Evolutionary conservation across 2,113 vertebrate genomes (phyloP), one percentile per base, ranked within the genome.

Genomic region (Gallinago undulata): DNA sequence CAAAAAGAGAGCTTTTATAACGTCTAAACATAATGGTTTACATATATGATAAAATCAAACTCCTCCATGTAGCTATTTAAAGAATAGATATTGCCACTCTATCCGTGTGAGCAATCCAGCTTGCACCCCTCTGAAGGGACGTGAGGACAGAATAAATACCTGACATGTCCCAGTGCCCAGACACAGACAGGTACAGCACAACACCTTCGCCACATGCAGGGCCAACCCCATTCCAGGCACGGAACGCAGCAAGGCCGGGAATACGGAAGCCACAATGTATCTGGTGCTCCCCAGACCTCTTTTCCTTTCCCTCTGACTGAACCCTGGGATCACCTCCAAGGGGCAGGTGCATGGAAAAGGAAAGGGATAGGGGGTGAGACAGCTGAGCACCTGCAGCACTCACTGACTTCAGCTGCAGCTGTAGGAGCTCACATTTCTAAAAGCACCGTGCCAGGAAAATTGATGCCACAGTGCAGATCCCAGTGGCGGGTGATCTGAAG

Each of bases 201-300:
- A 5, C 5, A 16, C n/a, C 50, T 64, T 77, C 0, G 0, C 25
- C 50, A 62, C 14, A 13, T 4, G 27, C 24, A 37, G 21, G 33
- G 62, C 41, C 64, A 79, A 62, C 53, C 10, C 53, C 23, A 27
- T 39, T 83, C 48, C 35, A 45, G 59, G 28, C 0, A 0, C 47
- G 37, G 47, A 47, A 55, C 59, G 19, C 60, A 63, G 45, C 72
- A 80, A 77, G 37, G 64, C 37, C 37, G 64, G 45, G 80, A n/a
- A 31, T 50, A 28, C 0, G 9, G 73, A 83, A 85, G 53, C 16
- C 39, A 76, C 27, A 21, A 6, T 0, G 0, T 23, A 6, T 45
- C 60, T 83, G 72, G 53, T 50, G 70, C 24, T 83, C 59, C 87
- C 19, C 35, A 37, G 63, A 21, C 76, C 53, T 84, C 57, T 56